Conservation (phyloP, 2,888 invertebrate species). For the Eristalis arbustorum region DNA sequence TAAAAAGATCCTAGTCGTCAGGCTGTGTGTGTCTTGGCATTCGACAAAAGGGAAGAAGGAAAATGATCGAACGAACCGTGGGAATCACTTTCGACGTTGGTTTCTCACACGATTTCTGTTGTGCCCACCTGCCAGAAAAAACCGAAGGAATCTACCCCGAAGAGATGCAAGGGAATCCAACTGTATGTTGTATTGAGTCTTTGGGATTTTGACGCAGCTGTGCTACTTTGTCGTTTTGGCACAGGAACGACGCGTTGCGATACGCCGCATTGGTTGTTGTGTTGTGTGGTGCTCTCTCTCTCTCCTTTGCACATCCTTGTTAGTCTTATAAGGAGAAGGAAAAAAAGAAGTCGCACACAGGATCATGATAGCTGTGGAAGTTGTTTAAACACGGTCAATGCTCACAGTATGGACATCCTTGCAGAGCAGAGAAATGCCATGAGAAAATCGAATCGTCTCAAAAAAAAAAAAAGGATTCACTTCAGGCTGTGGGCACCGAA, state of each 20-base stretch:
- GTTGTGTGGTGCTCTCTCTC: too few species aligned
- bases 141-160: conserved; percentile 57
- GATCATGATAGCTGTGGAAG: conserved; percentile 46
- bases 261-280: conserved; percentile 20
- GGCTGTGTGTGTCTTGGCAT: conserved; percentile 57
- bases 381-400: conserved; percentile 24
- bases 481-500: conserved; percentile 31
- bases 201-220: conserved; percentile 71
- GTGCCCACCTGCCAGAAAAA: conserved; percentile 78
- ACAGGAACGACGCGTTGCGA: conserved; percentile 38
- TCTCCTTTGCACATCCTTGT: conserved; percentile 44
- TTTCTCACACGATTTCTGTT: conserved; percentile 78
- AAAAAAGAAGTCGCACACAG: conserved; percentile 37
- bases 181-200: conserved; percentile 38
- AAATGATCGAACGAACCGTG: conserved; percentile 76
- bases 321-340: conserved; percentile 34
- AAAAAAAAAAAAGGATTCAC: conserved; percentile 32
- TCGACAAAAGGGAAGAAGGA: conserved; percentile 73
- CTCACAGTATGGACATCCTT: conserved; percentile 43
- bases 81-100: conserved; percentile 79
- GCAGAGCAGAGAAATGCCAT: conserved; percentile 25
- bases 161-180: conserved; percentile 56
- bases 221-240: conserved; percentile 60
- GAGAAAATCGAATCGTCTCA: conserved; percentile 42
- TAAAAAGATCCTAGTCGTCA: conserved; percentile 35